Evolutionary conservation across 2,113 vertebrate genomes (phyloP).

Genomic region (Paradoxurus hermaphroditus): DNA sequence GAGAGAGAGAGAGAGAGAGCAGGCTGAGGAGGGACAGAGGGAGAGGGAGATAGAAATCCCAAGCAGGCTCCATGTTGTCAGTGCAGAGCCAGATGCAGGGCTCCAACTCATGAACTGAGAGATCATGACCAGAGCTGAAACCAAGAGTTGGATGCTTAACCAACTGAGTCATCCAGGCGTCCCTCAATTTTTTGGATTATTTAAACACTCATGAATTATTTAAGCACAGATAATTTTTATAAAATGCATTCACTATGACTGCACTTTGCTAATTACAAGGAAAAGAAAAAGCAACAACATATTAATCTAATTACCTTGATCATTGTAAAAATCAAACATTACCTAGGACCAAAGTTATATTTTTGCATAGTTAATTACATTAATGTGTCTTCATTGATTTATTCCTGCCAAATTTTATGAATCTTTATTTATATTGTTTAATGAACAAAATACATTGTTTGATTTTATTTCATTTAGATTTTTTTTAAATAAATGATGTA

Average conservation of each 20-base stretch:
- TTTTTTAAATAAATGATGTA: not conserved
- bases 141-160: no score
- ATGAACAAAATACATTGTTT: not conserved
- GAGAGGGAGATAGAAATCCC: no score
- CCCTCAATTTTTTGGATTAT: not conserved
- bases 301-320: not conserved
- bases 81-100: no score
- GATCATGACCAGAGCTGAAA: no score
- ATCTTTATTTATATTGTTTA: not conserved
- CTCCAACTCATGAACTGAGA: no score
- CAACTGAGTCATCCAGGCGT: no score
- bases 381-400: not conserved
- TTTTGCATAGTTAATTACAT: not conserved
- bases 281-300: not conserved
- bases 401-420: not conserved
- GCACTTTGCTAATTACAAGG: not conserved
- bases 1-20: no score
- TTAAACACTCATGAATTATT: not conserved
- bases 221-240: not conserved
- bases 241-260: not conserved
- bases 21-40: no score
- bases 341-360: not conserved
- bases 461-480: not conserved
- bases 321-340: not conserved
- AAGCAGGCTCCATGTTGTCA: no score